phyloP scores from a whole-genome alignment of 2,113 vertebrate species.

The Brevimyrus niger region DNA sequence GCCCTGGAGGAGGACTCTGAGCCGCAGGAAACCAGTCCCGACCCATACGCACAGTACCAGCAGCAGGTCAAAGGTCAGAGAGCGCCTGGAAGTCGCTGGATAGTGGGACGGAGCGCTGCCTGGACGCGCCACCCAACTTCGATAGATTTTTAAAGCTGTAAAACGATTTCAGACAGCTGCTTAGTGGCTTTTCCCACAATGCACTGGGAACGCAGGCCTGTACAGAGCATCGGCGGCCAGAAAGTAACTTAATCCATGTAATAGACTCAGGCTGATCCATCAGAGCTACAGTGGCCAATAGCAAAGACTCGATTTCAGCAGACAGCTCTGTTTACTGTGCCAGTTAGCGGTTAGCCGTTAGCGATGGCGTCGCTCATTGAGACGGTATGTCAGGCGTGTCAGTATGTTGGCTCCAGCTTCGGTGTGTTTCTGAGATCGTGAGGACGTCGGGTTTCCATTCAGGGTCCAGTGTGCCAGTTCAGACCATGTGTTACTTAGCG shows the following conservation, averaged over 20 bases:
- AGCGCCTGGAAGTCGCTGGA: neutral
- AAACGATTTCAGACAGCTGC: neutral
- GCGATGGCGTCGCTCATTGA: neutral
- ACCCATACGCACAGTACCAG: slow-evolving; percentile 58
- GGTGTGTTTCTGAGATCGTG: neutral
- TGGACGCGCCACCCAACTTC: neutral
- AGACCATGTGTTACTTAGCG: neutral
- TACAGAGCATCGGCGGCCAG: neutral
- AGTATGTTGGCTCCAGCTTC: neutral
- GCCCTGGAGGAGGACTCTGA: slow-evolving; percentile 49
- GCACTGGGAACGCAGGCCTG: neutral
- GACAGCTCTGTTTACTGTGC: neutral
- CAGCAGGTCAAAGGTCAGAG: slow-evolving; percentile 67
- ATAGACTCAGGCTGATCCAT: slow-evolving; percentile 2
- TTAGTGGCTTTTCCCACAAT: neutral
- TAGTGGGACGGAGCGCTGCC: neutral
- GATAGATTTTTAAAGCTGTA: neutral
- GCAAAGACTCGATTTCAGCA: neutral
- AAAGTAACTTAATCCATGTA: neutral
- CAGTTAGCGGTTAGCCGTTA: neutral
- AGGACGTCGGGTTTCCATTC: neutral
- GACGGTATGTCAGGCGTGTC: neutral
- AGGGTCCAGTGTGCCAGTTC: neutral
- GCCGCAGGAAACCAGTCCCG: slow-evolving; percentile 40
- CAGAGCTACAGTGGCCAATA: neutral